Base-by-base conservation (phyloP, 53 echinoderm and acorn worm genomes). In the Holothuria leucospilota region DNA sequence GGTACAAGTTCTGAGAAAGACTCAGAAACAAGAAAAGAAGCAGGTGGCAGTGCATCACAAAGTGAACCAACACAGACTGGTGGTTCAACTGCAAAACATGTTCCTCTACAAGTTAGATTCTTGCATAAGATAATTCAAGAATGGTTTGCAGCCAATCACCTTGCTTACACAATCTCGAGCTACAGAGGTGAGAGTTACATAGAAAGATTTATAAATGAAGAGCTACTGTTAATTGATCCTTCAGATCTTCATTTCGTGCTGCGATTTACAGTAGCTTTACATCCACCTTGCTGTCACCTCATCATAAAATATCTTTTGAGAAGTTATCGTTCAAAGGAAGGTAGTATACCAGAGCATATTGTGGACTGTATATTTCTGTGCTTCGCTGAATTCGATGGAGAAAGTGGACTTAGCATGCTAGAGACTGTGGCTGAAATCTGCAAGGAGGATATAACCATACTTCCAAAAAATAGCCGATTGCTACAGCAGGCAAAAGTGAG, bases 361-460 rank as follows among this genome's bases (percentile, higher is more conserved):
- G 8, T 75, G 24, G 27, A 75, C 75, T 75, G 75, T 75, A 75
- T 75, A 51, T 75, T 75, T 27, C 75, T 75, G 49, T 51, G 51
- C 51, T 75, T 75, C 52, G 23, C 23, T 75, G 75, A 75, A 24
- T 20, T 11, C 16, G 11, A 75, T 25, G 11, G 51, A 5, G n/a
- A 49, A 13, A n/a, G 24, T 3, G 23, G 26, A 13, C 14, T 13
- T 4, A 52, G 11, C 8, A 75, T 75, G 51, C 18, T 16, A 56
- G 24, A 75, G 13, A 6, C 75, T 49, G 75, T 75, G 51, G 6
- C 12, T 49, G 51, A 75, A 26, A 52, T 75, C 51, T 75, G 75
- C 41, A 8, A 75, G 9, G 13, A 51, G n/a, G n/a, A 26, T 23
- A 29, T 75, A 21, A 75, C 75, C 12, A 52, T 75, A 26, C 75